Evolutionary conservation across 2,888 invertebrate genomes (phyloP), one percentile per base, ranked within the genome.

Genomic region (Diplazon laetatorius): DNA sequence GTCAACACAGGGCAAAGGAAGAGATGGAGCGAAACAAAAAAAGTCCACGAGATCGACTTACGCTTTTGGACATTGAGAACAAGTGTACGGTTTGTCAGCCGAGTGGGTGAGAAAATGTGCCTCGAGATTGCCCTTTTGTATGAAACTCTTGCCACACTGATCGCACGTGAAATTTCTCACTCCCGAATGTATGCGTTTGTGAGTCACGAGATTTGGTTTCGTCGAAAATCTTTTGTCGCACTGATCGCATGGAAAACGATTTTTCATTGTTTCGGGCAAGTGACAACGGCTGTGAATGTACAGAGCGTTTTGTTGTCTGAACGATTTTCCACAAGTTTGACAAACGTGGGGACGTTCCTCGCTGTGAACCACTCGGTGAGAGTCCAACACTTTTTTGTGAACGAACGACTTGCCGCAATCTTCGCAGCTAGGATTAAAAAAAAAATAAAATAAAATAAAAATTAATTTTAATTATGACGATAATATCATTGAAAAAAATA

Each of bases 221-320:
- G 93, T 93, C 2, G 93, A 93, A 86, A 93, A 93, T 82, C 91
- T 91, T 87, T 93, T 93, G 75, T 93, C 92, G 84, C 93, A 93
- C 76, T 92, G 92, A 87, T 93, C 93, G 84, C 93, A 93, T n/a
- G 92, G 92, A 85, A 91, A 93, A 82, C 92, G 91, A 87, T 93
- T 93, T 87, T 93, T 93, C 82, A 93, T 88, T 74, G 92, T 92
- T 18, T 92, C 92, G 0, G 93, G 93, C 69, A 93, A 89, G 87
- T 93, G 93, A 75, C 93, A 93, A 46, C 93, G 89, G 48, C 92
- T 90, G 84, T 93, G 93, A 62, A 93, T 91, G 81, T 92, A 91
- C 44, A 93, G 86, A 30, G 93, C 92, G 74, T 93, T 93, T 82
- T 93, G 93, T 85, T 93, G 92, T 44, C 93, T 89, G 83, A 93